Conservation (phyloP, 2,797 vertebrate genomes). For the Euthynnus affinis region DNA sequence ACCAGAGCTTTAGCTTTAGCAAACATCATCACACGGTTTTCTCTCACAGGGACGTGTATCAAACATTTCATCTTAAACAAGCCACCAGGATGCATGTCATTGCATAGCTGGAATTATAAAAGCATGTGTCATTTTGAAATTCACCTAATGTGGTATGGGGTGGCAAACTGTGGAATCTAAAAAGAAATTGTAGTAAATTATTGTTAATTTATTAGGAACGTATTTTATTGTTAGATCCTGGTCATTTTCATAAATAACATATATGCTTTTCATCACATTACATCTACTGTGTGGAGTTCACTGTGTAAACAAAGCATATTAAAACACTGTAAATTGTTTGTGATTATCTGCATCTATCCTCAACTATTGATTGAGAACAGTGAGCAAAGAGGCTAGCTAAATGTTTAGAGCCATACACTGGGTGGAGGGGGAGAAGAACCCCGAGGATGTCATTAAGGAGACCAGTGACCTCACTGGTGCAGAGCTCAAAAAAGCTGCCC, state of each 20-base stretch:
- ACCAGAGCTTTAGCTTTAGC: conserved; percentile 58
- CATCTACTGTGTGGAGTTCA: too few relatives aligned
- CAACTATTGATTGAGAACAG: conserved; percentile 54
- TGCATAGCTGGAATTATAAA: not conserved
- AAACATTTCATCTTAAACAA: conserved; percentile 29
- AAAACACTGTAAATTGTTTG: not conserved
- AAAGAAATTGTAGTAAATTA: not conserved
- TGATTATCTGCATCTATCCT: not conserved
- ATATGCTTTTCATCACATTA: too few relatives aligned
- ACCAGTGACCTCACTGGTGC: conserved; percentile 80
- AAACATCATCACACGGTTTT: conserved; percentile 50
- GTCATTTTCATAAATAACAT: not conserved
- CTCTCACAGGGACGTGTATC: conserved; percentile 24
- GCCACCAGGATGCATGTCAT: not conserved
- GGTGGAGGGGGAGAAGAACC: conserved; percentile 51
- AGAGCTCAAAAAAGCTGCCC: conserved; percentile 68
- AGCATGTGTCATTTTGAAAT: not conserved
- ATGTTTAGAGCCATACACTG: not conserved
- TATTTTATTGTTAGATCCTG: not conserved
- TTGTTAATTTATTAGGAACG: not conserved
- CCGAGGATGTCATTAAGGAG: conserved; percentile 79
- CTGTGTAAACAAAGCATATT: not conserved
- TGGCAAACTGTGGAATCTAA: not conserved
- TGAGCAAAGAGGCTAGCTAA: conserved; percentile 20
- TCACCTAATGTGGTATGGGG: not conserved